Percentiles rank a stretch among this genome's conserved stretches.
Conservation (phyloP, 2,797 vertebrate genomes). For the Sus cebifrons region DNA sequence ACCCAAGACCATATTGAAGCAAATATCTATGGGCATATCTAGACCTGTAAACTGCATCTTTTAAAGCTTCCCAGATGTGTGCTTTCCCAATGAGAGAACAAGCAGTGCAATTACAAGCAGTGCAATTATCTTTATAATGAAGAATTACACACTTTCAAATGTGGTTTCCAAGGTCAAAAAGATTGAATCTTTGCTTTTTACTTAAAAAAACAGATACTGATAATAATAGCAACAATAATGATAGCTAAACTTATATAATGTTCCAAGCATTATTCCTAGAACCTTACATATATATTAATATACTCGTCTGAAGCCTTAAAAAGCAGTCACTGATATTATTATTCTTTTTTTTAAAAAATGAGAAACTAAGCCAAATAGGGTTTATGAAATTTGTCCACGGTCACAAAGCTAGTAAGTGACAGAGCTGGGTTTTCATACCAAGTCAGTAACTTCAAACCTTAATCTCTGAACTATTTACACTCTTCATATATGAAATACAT, state of each 20-base stretch:
- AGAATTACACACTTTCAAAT: constrained; percentile 33
- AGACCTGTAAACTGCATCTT: neutral
- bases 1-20: neutral
- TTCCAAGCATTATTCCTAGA: neutral
- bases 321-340: neutral
- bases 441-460: neutral
- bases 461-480: neutral
- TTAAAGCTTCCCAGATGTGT: constrained; percentile 24
- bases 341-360: neutral
- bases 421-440: neutral
- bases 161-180: neutral
- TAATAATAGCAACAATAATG: neutral
- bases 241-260: neutral
- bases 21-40: neutral
- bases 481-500: neutral
- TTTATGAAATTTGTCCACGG: constrained; percentile 1
- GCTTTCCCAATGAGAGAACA: neutral
- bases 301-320: neutral
- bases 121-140: constrained; percentile 37
- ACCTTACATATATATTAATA: neutral
- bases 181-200: neutral
- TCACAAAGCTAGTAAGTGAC: neutral
- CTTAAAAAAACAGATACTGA: neutral
- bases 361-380: neutral
- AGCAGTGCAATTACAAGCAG: neutral